Conservation (phyloP, 2,113 vertebrate species). For the Hemiscyllium ocellatum region DNA sequence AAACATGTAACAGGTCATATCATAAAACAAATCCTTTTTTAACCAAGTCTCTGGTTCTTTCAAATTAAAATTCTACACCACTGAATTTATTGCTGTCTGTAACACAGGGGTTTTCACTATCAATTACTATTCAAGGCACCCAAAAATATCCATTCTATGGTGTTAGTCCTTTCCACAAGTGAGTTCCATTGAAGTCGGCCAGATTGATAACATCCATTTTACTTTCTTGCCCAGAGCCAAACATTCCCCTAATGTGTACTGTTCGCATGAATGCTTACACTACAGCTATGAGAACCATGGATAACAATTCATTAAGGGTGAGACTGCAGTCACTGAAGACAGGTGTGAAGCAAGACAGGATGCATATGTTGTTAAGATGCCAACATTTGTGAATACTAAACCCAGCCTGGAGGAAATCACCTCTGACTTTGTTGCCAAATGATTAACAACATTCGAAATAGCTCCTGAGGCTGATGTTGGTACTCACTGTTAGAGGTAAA, state of each 20-base stretch:
- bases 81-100: not conserved
- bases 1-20: not conserved
- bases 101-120: not conserved
- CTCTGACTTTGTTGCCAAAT: not conserved
- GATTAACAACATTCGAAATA: not conserved
- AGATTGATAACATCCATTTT: not conserved
- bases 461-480: not conserved
- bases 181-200: not conserved
- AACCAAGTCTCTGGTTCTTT: not conserved
- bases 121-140: not conserved
- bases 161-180: not conserved
- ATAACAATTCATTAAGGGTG: not conserved
- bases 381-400: not conserved
- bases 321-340: not conserved
- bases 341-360: not conserved
- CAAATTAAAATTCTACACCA: not conserved
- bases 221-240: not conserved
- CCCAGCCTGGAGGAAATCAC: not conserved
- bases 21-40: not conserved
- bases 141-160: not conserved
- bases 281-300: not conserved
- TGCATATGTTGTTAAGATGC: not conserved
- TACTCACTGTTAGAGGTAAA: not conserved
- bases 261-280: not conserved
- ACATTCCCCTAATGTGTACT: not conserved